Conservation (phyloP, 2,113 vertebrate species). For the Passer domesticus region DNA sequence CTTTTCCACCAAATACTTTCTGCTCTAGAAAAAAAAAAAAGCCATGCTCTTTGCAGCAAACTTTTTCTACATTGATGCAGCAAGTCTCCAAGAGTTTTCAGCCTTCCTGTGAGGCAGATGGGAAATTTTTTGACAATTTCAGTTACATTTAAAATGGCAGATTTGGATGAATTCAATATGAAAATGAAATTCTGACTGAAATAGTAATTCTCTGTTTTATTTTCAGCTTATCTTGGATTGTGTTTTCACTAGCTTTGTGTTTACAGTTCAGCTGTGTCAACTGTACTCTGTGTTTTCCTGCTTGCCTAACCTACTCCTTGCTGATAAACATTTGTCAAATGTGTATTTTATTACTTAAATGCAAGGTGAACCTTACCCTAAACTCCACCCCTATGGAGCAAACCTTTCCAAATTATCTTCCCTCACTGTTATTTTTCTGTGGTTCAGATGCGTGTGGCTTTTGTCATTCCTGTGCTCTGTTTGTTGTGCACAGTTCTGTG, state of each 20-base stretch:
- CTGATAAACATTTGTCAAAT: not conserved
- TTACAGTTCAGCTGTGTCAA: not conserved
- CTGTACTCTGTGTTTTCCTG: not conserved
- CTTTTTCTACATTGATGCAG: not conserved
- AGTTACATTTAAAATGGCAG: not conserved
- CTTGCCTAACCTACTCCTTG: not conserved
- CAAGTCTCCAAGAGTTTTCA: not conserved
- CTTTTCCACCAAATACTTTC: not conserved
- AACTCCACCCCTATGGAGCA: not conserved
- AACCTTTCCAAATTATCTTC: not conserved
- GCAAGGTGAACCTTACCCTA: not conserved
- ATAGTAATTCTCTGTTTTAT: constrained; percentile 2
- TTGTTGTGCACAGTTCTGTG: not conserved
- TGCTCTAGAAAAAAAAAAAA: not conserved
- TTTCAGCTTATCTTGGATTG: not conserved
- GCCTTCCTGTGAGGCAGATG: constrained; percentile 8
- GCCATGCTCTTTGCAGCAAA: not conserved
- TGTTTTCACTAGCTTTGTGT: not conserved
- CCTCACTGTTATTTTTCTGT: not conserved
- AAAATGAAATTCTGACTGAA: constrained; percentile 1
- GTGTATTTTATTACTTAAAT: not conserved
- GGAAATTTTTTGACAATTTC: constrained; percentile 16
- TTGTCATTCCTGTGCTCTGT: not conserved
- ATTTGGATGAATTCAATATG: not conserved
- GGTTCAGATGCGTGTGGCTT: not conserved